phyloP scores from a whole-genome alignment of 1,140 invertebrate genomes.

The Zaprionus taronus region DNA sequence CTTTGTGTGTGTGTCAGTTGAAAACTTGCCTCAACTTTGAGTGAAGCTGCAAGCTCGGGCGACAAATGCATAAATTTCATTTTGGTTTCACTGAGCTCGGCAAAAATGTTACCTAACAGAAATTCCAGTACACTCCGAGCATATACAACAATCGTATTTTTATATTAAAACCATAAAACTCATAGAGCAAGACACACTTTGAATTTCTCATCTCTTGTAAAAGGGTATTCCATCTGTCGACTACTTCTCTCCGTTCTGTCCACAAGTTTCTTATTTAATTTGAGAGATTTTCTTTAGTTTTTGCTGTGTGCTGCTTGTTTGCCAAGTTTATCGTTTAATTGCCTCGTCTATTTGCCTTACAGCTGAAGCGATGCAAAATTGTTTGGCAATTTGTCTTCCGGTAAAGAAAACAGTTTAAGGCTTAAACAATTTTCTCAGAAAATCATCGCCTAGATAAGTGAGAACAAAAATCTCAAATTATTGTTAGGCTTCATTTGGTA shows the following conservation, averaged over 20 bases:
- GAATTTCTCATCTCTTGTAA: too few relatives aligned
- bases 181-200: not conserved
- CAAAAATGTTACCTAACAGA: too few relatives aligned
- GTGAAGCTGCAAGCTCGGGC: not conserved
- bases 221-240: not conserved
- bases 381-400: constrained; percentile 30
- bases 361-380: constrained; percentile 2
- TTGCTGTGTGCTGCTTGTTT: constrained; percentile 14
- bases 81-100: not conserved
- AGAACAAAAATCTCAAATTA: constrained; percentile 7
- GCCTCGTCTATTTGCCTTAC: constrained; percentile 18
- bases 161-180: too few relatives aligned
- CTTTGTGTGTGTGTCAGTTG: not conserved
- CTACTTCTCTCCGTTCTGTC: not conserved
- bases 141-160: too few relatives aligned
- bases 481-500: not conserved
- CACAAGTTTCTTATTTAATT: constrained; percentile 11
- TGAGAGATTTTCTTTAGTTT: not conserved
- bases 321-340: constrained; percentile 32
- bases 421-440: constrained; percentile 9
- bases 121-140: too few relatives aligned
- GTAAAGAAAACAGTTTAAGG: constrained; percentile 2
- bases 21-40: constrained; percentile 37
- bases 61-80: not conserved
- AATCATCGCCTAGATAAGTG: not conserved